These are phyloP conservation scores for Eledone cirrhosa DNA, from an alignment of 2,888 invertebrate genomes.

Conservation along the genomic window DNA sequence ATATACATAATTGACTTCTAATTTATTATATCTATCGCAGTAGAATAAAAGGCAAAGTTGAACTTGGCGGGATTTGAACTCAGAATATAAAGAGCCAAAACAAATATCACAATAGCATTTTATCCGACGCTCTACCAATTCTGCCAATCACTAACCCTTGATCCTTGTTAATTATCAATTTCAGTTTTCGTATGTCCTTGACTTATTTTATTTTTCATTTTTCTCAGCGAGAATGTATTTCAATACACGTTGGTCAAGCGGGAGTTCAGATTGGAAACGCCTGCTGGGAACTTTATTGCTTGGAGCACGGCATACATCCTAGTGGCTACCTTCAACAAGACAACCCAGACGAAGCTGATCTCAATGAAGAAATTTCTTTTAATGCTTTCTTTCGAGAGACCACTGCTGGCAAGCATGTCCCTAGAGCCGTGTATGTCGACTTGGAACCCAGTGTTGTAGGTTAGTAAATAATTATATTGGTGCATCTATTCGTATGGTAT, in stretches of 20 bases:
- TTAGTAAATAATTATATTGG: slow-evolving; percentile 62
- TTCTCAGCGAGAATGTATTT: slow-evolving; percentile 69
- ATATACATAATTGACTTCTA: too few relatives aligned
- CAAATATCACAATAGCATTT: too few relatives aligned
- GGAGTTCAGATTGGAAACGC: slow-evolving; percentile 65
- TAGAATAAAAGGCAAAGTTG: too few relatives aligned
- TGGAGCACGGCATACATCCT: slow-evolving; percentile 71
- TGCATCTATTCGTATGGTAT: not conserved
- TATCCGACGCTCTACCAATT: too few relatives aligned
- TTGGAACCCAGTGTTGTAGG: slow-evolving; percentile 95
- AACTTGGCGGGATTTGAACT: too few relatives aligned
- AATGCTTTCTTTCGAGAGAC: slow-evolving; percentile 84
- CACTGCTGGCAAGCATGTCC: slow-evolving; percentile 87
- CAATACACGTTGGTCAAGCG: slow-evolving; percentile 70
- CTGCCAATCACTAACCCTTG: too few relatives aligned
- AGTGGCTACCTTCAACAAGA: slow-evolving; percentile 58
- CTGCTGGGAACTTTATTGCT: slow-evolving; percentile 72
- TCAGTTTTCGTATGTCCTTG: too few relatives aligned
- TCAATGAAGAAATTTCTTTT: slow-evolving; percentile 79
- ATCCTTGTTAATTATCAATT: too few relatives aligned
- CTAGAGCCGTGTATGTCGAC: slow-evolving; percentile 78
- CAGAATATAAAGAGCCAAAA: too few relatives aligned
- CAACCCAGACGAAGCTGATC: slow-evolving; percentile 32
- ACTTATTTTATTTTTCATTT: not conserved
- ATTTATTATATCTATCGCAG: too few relatives aligned